phyloP scores from a whole-genome alignment of 2,888 invertebrate species.

The Andrena bicolor region DNA sequence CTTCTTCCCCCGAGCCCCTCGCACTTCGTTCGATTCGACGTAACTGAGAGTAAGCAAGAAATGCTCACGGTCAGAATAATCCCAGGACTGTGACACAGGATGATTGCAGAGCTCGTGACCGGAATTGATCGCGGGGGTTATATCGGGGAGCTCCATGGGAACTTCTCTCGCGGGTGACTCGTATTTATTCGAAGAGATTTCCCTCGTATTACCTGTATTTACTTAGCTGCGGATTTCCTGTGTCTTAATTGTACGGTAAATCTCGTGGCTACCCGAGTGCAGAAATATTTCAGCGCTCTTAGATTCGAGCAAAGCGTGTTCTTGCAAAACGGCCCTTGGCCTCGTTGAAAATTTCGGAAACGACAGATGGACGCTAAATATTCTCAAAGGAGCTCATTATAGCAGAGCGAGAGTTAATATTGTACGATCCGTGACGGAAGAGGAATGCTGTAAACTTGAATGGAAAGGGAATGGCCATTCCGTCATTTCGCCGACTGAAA shows the following conservation, averaged over 20 bases:
- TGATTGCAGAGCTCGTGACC: constrained; percentile 69
- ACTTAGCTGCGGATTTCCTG: constrained; percentile 1
- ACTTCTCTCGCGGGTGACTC: constrained; percentile 18
- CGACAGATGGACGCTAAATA: too few species aligned
- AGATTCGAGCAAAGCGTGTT: not conserved
- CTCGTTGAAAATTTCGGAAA: too few species aligned
- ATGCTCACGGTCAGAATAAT: constrained; percentile 67
- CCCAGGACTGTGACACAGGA: constrained; percentile 63
- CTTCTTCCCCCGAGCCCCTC: not conserved
- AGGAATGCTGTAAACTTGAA: too few species aligned
- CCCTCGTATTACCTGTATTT: not conserved
- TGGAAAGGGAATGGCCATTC: too few species aligned
- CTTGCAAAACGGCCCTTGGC: not conserved
- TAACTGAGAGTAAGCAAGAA: constrained; percentile 66
- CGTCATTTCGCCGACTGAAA: too few species aligned
- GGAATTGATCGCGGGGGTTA: constrained; percentile 58
- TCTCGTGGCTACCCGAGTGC: not conserved
- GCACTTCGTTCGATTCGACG: constrained; percentile 27
- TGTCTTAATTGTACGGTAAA: constrained; percentile 5
- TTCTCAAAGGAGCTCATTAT: too few species aligned
- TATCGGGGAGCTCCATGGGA: not conserved
- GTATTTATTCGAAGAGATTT: constrained; percentile 29
- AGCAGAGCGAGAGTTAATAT: too few species aligned
- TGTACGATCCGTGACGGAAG: too few species aligned
- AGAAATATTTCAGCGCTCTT: not conserved